A percentile compares a stretch with the other conserved stretches of the same genome.
phyloP scores from a whole-genome alignment of 2,113 vertebrate genomes.

The Oenanthe oenanthe region DNA sequence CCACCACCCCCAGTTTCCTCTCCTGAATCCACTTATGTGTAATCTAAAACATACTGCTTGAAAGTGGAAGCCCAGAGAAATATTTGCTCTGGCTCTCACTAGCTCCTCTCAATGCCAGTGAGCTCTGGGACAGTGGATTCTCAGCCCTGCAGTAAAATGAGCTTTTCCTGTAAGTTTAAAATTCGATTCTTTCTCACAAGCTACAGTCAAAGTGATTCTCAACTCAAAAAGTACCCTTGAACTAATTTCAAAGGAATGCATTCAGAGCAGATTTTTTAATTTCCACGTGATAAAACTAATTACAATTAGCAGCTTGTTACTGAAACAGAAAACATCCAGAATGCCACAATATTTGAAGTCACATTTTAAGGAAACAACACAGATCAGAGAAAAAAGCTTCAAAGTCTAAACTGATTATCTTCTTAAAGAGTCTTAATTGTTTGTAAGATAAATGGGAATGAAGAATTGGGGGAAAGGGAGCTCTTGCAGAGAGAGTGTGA shows the following conservation, averaged over 20 bases:
- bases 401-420: background rate
- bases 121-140: slow-evolving; percentile 42
- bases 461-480: background rate
- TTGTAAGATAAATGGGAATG: background rate
- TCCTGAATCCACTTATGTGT: slow-evolving; percentile 45
- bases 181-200: slow-evolving; percentile 9
- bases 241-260: background rate
- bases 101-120: slow-evolving; percentile 19
- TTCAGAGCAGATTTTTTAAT: slow-evolving; percentile 11
- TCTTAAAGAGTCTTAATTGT: slow-evolving; percentile 1
- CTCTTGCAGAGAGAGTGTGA: background rate
- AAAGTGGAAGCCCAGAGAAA: slow-evolving; percentile 49
- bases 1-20: slow-evolving; percentile 45
- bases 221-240: background rate
- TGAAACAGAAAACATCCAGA: slow-evolving; percentile 20
- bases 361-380: background rate
- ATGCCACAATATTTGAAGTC: background rate
- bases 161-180: slow-evolving; percentile 48
- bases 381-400: slow-evolving; percentile 20
- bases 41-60: slow-evolving; percentile 50
- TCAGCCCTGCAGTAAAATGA: slow-evolving; percentile 34
- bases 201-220: slow-evolving; percentile 30
- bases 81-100: slow-evolving; percentile 27
- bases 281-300: slow-evolving; percentile 15
- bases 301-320: slow-evolving; percentile 18